A percentile compares a stretch with the other conserved stretches of the same genome.
phyloP scores from a whole-genome alignment of 1,140 invertebrate genomes.

The Acromyrmex charruanus region DNA sequence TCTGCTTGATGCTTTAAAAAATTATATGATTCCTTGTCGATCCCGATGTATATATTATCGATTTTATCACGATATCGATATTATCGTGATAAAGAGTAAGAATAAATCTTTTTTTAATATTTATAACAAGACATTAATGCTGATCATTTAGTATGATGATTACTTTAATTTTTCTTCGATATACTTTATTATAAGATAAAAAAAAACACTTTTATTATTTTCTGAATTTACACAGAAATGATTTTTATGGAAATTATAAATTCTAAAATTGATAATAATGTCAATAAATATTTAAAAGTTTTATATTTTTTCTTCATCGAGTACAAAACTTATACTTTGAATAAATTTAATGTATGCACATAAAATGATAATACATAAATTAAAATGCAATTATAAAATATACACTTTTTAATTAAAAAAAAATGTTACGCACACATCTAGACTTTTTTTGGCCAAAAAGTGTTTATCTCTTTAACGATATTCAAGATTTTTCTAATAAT shows the following conservation, averaged over 20 bases:
- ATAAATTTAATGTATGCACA: neutral
- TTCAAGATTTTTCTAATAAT: neutral
- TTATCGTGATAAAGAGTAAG: neutral
- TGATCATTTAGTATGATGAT: neutral
- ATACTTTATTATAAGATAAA: neutral
- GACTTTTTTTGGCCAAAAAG: too few relatives aligned
- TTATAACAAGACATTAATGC: neutral
- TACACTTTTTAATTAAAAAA: too few relatives aligned
- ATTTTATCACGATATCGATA: neutral
- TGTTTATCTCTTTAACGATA: neutral
- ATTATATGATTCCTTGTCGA: neutral
- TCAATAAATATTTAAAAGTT: neutral
- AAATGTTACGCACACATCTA: too few relatives aligned
- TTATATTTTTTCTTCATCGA: neutral
- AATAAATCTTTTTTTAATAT: neutral
- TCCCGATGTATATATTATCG: neutral
- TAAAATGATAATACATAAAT: neutral
- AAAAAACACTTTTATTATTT: neutral
- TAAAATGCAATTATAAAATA: neutral
- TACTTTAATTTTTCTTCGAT: neutral
- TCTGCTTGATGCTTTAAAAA: slow-evolving; percentile 10
- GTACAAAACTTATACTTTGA: neutral
- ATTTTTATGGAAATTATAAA: slow-evolving; percentile 1
- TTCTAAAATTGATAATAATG: neutral
- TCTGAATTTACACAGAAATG: neutral